Evolutionary conservation across 1,140 invertebrate species (phyloP).

Genomic region (Laupala kohalensis): DNA sequence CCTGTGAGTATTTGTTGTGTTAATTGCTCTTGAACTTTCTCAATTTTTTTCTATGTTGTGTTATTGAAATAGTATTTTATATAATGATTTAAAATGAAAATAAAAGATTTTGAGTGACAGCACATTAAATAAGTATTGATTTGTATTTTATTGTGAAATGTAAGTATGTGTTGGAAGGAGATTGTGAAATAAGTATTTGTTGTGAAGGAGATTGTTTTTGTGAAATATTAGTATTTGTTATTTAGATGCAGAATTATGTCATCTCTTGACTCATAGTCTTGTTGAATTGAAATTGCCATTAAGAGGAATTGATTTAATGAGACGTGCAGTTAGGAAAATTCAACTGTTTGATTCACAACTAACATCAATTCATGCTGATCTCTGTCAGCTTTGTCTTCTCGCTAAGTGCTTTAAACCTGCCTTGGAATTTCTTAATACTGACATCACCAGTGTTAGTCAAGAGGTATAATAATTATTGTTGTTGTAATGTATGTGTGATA

Average conservation of each 20-base stretch:
- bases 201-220: not conserved
- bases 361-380: constrained; percentile 84
- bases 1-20: constrained; percentile 49
- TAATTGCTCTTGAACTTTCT: not conserved
- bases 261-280: constrained; percentile 63
- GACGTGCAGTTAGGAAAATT: constrained; percentile 77
- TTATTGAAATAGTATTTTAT: not conserved
- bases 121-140: not conserved
- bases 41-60: not conserved
- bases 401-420: constrained; percentile 89
- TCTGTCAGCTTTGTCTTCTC: constrained; percentile 82
- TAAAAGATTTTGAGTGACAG: too few species aligned
- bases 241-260: constrained; percentile 78
- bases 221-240: constrained; percentile 11
- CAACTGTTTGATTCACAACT: constrained; percentile 76
- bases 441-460: constrained; percentile 81
- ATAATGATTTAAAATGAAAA: not conserved
- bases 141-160: not conserved
- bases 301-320: constrained; percentile 69
- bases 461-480: constrained; percentile 37
- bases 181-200: not conserved
- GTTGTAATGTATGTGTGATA: not conserved
- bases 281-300: constrained; percentile 64
- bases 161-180: not conserved
- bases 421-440: constrained; percentile 73